These are phyloP conservation scores for Sylvietta virens DNA, from an alignment of 2,113 vertebrate genomes.

Conservation along the genomic window DNA sequence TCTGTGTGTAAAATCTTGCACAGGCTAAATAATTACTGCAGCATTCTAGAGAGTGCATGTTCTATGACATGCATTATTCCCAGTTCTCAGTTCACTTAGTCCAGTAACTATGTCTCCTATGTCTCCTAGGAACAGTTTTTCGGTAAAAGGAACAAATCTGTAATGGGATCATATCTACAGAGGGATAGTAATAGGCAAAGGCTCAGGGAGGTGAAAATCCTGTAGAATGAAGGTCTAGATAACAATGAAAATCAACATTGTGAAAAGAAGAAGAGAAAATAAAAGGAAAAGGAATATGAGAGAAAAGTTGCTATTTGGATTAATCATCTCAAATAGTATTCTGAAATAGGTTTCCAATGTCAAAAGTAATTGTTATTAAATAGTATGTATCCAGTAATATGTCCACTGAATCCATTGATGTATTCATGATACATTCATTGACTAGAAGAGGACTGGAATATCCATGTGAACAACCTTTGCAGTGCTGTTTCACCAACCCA, in stretches of 20 bases:
- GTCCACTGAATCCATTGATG: not conserved
- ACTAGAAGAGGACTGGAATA: not conserved
- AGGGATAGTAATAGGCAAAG: not conserved
- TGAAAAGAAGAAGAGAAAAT: not conserved
- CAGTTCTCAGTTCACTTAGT: not conserved
- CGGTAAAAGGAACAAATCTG: not conserved
- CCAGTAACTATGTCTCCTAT: not conserved
- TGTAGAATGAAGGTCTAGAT: not conserved
- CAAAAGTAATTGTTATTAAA: not conserved
- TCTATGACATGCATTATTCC: not conserved
- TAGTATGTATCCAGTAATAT: not conserved
- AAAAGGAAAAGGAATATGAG: not conserved
- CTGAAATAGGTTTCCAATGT: not conserved
- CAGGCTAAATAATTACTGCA: not conserved
- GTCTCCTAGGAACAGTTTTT: not conserved
- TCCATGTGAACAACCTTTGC: not conserved
- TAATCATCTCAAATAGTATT: not conserved
- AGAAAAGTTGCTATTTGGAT: not conserved
- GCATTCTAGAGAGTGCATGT: not conserved
- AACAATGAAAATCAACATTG: not conserved
- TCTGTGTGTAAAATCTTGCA: not conserved
- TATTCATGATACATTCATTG: not conserved
- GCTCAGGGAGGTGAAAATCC: not conserved
- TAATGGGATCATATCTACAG: not conserved
- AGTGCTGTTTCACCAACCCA: not conserved